These are phyloP conservation scores for Cheilosia vernalis DNA, from an alignment of 2,888 invertebrate species.

Conservation along the genomic window DNA sequence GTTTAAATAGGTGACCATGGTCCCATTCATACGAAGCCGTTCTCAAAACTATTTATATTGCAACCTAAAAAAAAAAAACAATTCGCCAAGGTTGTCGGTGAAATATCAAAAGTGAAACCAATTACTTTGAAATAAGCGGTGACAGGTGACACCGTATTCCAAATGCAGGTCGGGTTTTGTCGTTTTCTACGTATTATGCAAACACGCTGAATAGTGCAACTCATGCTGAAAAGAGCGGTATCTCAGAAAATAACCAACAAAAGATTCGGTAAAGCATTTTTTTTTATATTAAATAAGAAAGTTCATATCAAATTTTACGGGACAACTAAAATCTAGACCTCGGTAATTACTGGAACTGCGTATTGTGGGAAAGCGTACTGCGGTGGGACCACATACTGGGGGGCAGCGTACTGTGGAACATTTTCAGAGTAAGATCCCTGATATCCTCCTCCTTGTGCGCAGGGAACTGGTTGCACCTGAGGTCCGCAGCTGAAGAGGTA, in stretches of 20 bases:
- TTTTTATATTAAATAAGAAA: slow-evolving; percentile 19
- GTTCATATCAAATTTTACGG: neutral
- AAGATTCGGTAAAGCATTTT: slow-evolving; percentile 45
- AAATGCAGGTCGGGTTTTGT: too few species aligned
- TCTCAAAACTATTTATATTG: too few species aligned
- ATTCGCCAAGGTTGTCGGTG: too few species aligned
- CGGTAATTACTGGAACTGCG: slow-evolving; percentile 62
- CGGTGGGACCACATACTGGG: slow-evolving; percentile 57
- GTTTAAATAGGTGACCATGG: too few species aligned
- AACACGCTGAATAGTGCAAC: too few species aligned
- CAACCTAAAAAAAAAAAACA: too few species aligned
- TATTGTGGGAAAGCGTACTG: slow-evolving; percentile 56
- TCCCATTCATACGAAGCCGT: too few species aligned
- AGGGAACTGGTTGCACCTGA: slow-evolving; percentile 80
- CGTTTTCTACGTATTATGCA: too few species aligned
- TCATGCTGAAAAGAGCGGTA: too few species aligned
- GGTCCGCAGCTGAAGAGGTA: slow-evolving; percentile 82
- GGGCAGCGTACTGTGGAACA: slow-evolving; percentile 79
- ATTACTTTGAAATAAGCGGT: too few species aligned
- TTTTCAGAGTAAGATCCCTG: slow-evolving; percentile 80
- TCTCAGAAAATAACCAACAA: neutral
- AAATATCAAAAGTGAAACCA: too few species aligned
- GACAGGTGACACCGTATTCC: too few species aligned
- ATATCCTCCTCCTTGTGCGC: slow-evolving; percentile 77
- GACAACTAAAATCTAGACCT: slow-evolving; percentile 41